Evolutionary conservation across 2,113 vertebrate species (phyloP), one percentile per base, ranked within the genome.

Genomic region (Psophia crepitans): DNA sequence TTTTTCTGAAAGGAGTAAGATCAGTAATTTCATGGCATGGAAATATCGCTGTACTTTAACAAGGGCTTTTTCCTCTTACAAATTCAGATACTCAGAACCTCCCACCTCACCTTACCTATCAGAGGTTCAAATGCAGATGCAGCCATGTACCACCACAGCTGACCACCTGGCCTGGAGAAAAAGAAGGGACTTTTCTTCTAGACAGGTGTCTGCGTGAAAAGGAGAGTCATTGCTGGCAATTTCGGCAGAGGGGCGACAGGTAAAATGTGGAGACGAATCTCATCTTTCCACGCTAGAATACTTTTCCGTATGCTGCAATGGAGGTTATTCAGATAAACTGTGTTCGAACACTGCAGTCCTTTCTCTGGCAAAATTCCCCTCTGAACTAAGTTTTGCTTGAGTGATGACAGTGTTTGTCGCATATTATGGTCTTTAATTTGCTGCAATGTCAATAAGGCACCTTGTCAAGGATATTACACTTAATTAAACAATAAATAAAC

Each of bases 401-500:
- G 95, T 92, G 89, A 84, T 95, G 92, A 96, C 97, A 96, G 86
- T 85, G 74, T 91, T 96, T 97, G 96, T 97, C 32, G 1, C 74
- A 85, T 96, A 96, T 95, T 95, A 96, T 93, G 89, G 94, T 73
- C 89, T 96, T 96, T 97, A 96, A 96, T 97, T 97, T 97, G 94
- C 73, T 95, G 86, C 90, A 95, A 76, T 95, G 97, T 97, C 97
- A 96, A 93, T 96, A 97, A 93, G 92, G 86, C 94, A 94, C 89
- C 86, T 97, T 97, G 95, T 96, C 97, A 97, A 96, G 91, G 91
- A 96, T 94, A 96, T 96, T 93, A 82, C 92, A 97, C 93, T 96
- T 96, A 96, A 97, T 96, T 96, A 96, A 96, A 93, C 94, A 97
- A 95, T 96, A 96, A 95, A 96, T 95, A 96, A 97, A 91, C 70